These are phyloP conservation scores for Drosophila subquinaria DNA, from an alignment of 2,888 invertebrate genomes.

Conservation along the genomic window DNA sequence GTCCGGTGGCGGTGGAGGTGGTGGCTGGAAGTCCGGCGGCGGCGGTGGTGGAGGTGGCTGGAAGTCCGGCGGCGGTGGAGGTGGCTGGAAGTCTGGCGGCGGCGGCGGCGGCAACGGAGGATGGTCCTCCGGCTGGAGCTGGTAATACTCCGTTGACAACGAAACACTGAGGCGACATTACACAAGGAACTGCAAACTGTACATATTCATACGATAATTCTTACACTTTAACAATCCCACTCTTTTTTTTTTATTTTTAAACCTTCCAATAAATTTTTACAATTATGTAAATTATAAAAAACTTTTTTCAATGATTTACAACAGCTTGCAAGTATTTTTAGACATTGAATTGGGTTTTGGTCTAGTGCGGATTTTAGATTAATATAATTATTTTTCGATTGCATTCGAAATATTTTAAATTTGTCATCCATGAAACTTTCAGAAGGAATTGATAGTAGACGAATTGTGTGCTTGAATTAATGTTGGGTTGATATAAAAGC, in stretches of 20 bases:
- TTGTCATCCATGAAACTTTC: background rate
- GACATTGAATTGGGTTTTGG: no score
- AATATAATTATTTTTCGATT: background rate
- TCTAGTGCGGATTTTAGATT: background rate
- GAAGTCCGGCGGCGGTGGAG: constrained; percentile 44
- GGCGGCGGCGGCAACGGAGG: constrained; percentile 37
- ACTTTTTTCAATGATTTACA: background rate
- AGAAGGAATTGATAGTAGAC: background rate
- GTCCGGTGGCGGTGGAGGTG: constrained; percentile 39
- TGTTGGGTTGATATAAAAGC: no score
- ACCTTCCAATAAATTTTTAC: constrained; percentile 46
- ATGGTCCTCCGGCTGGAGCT: constrained; percentile 61
- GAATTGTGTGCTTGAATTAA: background rate
- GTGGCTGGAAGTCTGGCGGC: constrained; percentile 44
- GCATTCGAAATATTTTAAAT: background rate
- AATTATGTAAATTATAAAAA: constrained; percentile 14
- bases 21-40: constrained; percentile 38
- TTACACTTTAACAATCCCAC: constrained; percentile 6
- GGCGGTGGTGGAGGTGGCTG: constrained; percentile 44
- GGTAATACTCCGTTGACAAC: constrained; percentile 43
- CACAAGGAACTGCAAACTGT: constrained; percentile 41
- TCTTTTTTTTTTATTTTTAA: constrained; percentile 27
- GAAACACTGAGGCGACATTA: constrained; percentile 10
- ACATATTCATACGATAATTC: constrained; percentile 17
- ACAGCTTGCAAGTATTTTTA: background rate